Base-by-base conservation (phyloP, 1,140 invertebrate genomes). In the Hydropsyche tenuis region DNA sequence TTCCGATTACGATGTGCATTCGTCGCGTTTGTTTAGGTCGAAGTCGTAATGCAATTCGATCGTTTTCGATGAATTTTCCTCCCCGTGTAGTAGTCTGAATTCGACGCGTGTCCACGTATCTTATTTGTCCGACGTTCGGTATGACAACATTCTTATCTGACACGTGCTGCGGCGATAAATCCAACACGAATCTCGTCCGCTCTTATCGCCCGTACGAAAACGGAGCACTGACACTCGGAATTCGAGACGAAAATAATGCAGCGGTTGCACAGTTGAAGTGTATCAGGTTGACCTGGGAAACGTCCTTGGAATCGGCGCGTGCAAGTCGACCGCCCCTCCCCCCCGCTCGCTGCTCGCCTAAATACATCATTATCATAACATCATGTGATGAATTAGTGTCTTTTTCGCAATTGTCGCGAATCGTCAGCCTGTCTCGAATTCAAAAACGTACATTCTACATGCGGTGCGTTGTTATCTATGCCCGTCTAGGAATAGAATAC, bases 301-400 rank as follows among this genome's bases (percentile, higher is more conserved):
- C 63, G 63, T 66, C 63, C 63, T 66, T 66, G 63, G 42, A 11
- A 23, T 1, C 25, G 60, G 63, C 63, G 63, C 63, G 63, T 66
- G 63, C 63, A 66, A 1, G 62, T 42, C 62, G 20, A 27, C 62
- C n/a, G 37, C 37, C 43, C 7, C 9, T 20, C 2, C 25, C 4
- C 37, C 18, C 37, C 6, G 9, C 27, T 9, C 64, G 43, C 18
- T 23, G 62, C 37, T 16, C 37, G 14, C 9, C 42, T 43, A 43
- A 43, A 5, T 14, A n/a, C n/a, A n/a, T n/a, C n/a, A n/a, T n/a
- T n/a, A n/a, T n/a, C n/a, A n/a, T n/a, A n/a, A n/a, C n/a, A 37
- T 37, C 30, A 9, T 37, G 30, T 9, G 30, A 37, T 37, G 9
- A 37, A 37, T 37, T n/a, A n/a, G n/a, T n/a, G n/a, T n/a, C n/a